Evolutionary conservation across 2,888 invertebrate genomes (phyloP).

Genomic region (Lucinisca nassula): DNA sequence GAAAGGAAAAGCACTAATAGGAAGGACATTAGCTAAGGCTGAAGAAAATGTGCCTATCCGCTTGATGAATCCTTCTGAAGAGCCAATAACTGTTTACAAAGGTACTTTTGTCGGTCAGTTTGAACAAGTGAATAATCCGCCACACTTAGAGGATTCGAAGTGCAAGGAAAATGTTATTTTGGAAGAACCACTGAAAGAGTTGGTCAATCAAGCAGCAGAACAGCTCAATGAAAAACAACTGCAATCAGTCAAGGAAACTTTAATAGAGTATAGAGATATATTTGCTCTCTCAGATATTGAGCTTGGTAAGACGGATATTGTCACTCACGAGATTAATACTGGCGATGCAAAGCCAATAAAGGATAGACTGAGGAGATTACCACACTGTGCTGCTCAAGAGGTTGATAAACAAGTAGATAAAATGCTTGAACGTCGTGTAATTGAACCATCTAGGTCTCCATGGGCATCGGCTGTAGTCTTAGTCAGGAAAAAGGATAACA

Average conservation of each 20-base stretch:
- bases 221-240: too few species aligned
- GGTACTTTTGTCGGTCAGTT: slow-evolving; percentile 11
- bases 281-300: too few species aligned
- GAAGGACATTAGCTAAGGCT: slow-evolving; percentile 42
- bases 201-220: slow-evolving; percentile 6
- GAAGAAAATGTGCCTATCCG: slow-evolving; percentile 45
- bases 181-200: background rate
- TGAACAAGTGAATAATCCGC: background rate
- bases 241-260: slow-evolving; percentile 33
- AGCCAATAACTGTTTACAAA: slow-evolving; percentile 30
- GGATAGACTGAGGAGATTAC: slow-evolving; percentile 46
- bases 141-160: slow-evolving; percentile 22
- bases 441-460: slow-evolving; percentile 40
- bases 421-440: slow-evolving; percentile 17
- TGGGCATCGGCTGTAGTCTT: slow-evolving; percentile 33
- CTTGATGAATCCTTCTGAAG: slow-evolving; percentile 54
- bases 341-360: slow-evolving; percentile 53
- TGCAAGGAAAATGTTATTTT: background rate
- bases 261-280: too few species aligned
- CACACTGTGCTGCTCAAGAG: too few species aligned
- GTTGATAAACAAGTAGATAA: background rate
- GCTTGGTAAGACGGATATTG: slow-evolving; percentile 44
- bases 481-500: slow-evolving; percentile 33
- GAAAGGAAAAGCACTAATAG: slow-evolving; percentile 43
- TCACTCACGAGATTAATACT: slow-evolving; percentile 51